These are phyloP conservation scores for Lithophane ornitopus DNA, from an alignment of 2,888 invertebrate species.

Conservation along the genomic window DNA sequence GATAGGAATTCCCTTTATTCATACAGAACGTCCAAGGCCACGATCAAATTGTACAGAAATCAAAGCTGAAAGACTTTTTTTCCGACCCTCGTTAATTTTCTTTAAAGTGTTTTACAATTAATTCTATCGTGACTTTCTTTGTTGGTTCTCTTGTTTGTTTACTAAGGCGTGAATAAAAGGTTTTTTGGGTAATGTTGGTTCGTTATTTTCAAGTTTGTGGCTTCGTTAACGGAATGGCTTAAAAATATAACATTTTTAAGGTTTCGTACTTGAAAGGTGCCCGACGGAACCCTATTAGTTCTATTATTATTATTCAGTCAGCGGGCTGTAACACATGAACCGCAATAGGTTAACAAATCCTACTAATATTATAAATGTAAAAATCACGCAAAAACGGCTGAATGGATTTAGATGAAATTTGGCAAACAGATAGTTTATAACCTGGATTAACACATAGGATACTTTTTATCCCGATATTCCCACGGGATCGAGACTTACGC, in stretches of 20 bases:
- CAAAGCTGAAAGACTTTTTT: conserved; percentile 66
- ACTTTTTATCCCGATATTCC: no score
- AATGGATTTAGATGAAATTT: no score
- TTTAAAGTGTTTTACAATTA: conserved; percentile 68
- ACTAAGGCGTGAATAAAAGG: conserved; percentile 51
- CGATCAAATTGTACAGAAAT: conserved; percentile 65
- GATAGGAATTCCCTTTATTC: conserved; percentile 79
- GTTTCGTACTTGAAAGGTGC: not conserved
- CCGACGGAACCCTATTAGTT: no score
- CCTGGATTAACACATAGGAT: no score
- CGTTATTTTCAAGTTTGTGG: conserved; percentile 11
- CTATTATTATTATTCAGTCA: no score
- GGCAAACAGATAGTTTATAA: no score
- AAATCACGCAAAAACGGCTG: no score
- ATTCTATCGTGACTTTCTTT: conserved; percentile 66
- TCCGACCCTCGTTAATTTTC: conserved; percentile 65
- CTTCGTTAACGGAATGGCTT: not conserved
- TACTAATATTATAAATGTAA: no score
- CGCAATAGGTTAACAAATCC: no score
- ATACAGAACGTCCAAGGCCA: conserved; percentile 62
- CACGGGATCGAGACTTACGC: no score
- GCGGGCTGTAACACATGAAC: no score
- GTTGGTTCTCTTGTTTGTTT: conserved; percentile 61
- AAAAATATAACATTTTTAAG: not conserved
- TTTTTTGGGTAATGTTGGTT: conserved; percentile 28